Evolutionary conservation across 2,797 vertebrate species (phyloP).

Genomic region (Artibeus jamaicensis): DNA sequence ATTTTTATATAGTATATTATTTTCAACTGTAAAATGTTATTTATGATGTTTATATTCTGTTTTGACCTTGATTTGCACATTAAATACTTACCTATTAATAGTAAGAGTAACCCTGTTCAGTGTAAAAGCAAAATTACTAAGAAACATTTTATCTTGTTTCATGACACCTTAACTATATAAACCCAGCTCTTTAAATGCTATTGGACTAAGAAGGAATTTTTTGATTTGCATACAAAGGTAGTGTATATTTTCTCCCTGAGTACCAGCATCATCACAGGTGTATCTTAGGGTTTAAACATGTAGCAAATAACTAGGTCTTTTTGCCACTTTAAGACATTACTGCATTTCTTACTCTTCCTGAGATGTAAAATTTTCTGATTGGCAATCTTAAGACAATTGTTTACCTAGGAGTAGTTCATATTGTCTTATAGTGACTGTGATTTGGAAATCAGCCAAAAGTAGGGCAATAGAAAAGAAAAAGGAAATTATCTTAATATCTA

Average conservation of each 20-base stretch:
- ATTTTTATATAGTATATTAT: background rate
- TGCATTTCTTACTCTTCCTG: background rate
- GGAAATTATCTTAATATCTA: slow-evolving; percentile 1
- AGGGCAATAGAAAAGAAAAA: background rate
- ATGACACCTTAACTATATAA: background rate
- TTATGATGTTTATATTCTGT: background rate
- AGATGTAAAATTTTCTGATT: background rate
- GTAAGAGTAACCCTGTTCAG: background rate
- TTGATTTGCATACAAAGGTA: background rate
- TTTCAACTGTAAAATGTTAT: background rate
- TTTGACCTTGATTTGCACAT: background rate
- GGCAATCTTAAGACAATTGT: background rate
- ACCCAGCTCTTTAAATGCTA: background rate
- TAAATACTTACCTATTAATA: background rate
- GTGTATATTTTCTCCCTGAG: background rate
- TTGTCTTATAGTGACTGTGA: background rate
- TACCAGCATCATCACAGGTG: background rate
- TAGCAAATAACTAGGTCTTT: background rate
- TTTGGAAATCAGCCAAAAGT: background rate
- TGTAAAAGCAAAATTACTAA: background rate
- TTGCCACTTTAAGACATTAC: background rate
- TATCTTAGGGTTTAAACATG: background rate
- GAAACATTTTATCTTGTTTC: background rate
- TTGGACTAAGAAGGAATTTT: background rate
- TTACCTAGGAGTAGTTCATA: background rate